These are phyloP conservation scores for Homarus gammarus DNA, from an alignment of 2,888 invertebrate genomes.

Conservation along the genomic window DNA sequence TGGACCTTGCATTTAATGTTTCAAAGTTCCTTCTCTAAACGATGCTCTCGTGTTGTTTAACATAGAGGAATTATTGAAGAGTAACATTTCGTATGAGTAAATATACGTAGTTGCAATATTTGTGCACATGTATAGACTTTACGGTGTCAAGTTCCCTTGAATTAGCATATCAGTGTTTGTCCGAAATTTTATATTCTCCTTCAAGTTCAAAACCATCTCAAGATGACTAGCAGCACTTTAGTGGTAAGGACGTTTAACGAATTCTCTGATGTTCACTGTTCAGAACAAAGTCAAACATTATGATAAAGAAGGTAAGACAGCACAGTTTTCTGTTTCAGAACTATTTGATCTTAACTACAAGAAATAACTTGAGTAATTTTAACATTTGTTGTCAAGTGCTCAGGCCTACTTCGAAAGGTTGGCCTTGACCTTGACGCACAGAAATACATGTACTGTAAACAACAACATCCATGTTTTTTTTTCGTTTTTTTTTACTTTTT, in stretches of 20 bases:
- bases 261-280: background rate
- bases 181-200: constrained; percentile 57
- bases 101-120: constrained; percentile 28
- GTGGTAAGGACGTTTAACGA: background rate
- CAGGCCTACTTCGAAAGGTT: too few species aligned
- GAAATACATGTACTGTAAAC: too few species aligned
- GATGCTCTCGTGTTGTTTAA: background rate
- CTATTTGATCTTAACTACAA: background rate
- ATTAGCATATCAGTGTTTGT: constrained; percentile 63
- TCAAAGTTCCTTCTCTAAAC: background rate
- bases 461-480: too few species aligned
- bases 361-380: background rate
- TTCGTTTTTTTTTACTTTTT: too few species aligned
- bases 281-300: background rate
- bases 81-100: constrained; percentile 10
- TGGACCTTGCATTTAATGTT: background rate
- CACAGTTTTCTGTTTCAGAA: background rate
- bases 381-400: background rate
- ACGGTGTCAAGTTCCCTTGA: constrained; percentile 29
- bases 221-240: constrained; percentile 28
- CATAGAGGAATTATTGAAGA: background rate
- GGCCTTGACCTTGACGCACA: too few species aligned
- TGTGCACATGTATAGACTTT: constrained; percentile 39
- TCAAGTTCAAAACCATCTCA: constrained; percentile 32
- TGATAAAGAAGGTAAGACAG: background rate